Evolutionary conservation across 2,888 invertebrate genomes (phyloP).

Genomic region (Aspidiotus destructor): DNA sequence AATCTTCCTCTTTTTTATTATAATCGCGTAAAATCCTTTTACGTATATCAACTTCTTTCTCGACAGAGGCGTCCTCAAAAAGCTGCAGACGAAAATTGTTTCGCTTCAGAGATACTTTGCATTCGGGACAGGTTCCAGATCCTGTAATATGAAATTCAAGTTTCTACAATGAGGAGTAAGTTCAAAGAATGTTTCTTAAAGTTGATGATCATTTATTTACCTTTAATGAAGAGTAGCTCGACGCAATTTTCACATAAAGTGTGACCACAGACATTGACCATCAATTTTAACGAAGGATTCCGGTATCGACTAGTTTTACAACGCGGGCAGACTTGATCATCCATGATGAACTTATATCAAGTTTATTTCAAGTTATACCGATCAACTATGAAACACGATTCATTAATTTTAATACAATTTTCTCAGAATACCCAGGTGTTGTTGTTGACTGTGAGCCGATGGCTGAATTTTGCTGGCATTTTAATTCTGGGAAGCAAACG

Average conservation of each 20-base stretch:
- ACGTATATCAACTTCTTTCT: slow-evolving; percentile 94
- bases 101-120: slow-evolving; percentile 74
- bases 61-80: slow-evolving; percentile 92
- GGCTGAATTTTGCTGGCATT: no score
- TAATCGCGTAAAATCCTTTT: slow-evolving; percentile 79
- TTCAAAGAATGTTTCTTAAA: neutral
- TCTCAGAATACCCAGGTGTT: no score
- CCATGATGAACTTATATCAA: slow-evolving; percentile 46
- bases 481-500: no score
- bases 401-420: no score
- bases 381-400: no score
- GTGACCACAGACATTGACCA: slow-evolving; percentile 98
- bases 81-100: slow-evolving; percentile 87
- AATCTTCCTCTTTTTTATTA: slow-evolving; percentile 93
- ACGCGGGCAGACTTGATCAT: slow-evolving; percentile 82
- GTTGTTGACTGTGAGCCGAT: no score
- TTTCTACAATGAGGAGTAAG: neutral
- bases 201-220: slow-evolving; percentile 43
- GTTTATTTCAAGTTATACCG: no score
- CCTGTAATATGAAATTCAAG: slow-evolving; percentile 47
- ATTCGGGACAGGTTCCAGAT: slow-evolving; percentile 90
- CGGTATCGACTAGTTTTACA: slow-evolving; percentile 95
- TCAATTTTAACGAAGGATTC: slow-evolving; percentile 89
- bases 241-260: slow-evolving; percentile 96
- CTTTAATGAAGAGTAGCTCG: slow-evolving; percentile 90